These are phyloP conservation scores for Hyposoter didymator DNA, from an alignment of 2,888 invertebrate species.

Conservation along the genomic window DNA sequence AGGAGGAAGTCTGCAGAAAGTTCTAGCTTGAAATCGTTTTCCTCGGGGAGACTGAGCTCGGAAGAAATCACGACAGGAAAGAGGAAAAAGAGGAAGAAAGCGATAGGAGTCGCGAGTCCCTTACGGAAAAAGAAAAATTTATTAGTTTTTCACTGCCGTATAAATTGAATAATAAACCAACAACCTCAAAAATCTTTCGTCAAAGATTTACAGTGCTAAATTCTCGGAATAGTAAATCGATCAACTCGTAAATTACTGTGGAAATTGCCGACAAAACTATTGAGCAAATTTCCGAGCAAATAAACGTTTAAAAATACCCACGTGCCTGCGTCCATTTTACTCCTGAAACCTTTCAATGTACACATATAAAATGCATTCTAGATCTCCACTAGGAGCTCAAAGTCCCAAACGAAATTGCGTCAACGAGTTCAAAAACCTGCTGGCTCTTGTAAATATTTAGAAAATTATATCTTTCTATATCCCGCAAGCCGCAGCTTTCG, in stretches of 20 bases:
- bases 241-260: background rate
- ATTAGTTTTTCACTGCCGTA: background rate
- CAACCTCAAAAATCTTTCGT: background rate
- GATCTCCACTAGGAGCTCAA: background rate
- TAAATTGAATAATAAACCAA: background rate
- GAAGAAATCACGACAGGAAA: background rate
- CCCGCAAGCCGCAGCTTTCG: background rate
- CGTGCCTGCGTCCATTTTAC: background rate
- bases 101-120: background rate
- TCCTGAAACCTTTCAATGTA: background rate
- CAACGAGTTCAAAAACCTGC: constrained; percentile 72
- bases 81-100: background rate
- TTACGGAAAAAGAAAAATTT: background rate
- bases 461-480: background rate
- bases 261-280: background rate
- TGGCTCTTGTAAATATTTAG: constrained; percentile 72
- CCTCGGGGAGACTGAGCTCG: constrained; percentile 18
- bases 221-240: background rate
- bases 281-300: background rate
- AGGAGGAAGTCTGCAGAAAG: background rate
- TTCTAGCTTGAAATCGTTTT: constrained; percentile 17
- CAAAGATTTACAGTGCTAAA: background rate
- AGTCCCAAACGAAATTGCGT: constrained; percentile 64
- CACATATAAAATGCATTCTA: constrained; percentile 32
- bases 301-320: constrained; percentile 10